Percentiles rank a stretch among this genome's conserved stretches.
Evolutionary conservation across 1,140 invertebrate genomes (phyloP).

Genomic region (Papilio machaon): DNA sequence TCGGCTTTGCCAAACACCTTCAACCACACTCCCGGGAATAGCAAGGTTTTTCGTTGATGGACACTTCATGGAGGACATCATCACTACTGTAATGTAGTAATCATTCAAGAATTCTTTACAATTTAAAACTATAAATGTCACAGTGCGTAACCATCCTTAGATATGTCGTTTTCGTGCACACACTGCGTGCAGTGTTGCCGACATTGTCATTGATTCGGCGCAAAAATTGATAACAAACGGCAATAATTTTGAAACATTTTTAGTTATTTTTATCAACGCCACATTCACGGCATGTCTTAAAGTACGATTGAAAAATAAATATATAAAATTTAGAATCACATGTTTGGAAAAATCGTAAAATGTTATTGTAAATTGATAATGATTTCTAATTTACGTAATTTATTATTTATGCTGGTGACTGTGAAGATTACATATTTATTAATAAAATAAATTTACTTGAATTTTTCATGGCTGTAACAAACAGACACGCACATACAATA

Average conservation of each 20-base stretch:
- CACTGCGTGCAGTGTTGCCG: constrained; percentile 23
- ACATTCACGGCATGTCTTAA: not conserved
- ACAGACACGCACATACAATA: not conserved
- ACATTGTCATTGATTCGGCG: constrained; percentile 35
- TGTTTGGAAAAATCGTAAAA: too few species aligned
- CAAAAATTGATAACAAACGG: constrained; percentile 33
- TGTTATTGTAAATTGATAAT: too few species aligned
- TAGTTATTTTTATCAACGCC: not conserved
- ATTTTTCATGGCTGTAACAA: not conserved
- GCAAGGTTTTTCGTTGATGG: too few species aligned
- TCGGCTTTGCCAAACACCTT: too few species aligned
- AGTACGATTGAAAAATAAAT: not conserved
- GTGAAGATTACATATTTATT: not conserved
- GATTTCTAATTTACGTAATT: too few species aligned
- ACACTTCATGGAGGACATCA: too few species aligned
- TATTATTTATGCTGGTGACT: too few species aligned
- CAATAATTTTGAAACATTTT: not conserved
- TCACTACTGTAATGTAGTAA: too few species aligned
- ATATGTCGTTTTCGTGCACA: not conserved
- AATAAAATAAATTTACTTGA: not conserved
- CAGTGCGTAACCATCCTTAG: constrained; percentile 14
- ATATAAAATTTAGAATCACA: not conserved
- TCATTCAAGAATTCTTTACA: too few species aligned
- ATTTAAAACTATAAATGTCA: not conserved
- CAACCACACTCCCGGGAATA: too few species aligned